Evolutionary conservation across 2,888 invertebrate genomes (phyloP).

Genomic region (Mesochorus sp.): DNA sequence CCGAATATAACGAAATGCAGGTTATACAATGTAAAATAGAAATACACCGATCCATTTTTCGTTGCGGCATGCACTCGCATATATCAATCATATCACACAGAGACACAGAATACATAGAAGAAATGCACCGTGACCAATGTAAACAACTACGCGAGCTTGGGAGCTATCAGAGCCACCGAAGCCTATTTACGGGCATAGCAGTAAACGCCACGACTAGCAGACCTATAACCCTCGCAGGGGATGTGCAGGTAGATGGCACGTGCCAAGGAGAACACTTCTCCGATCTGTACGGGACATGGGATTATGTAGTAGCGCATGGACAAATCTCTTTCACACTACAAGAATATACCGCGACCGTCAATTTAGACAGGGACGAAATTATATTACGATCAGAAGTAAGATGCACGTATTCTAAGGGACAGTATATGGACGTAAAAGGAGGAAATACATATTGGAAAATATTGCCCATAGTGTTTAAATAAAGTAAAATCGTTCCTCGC

Average conservation of each 20-base stretch:
- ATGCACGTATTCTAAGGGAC: constrained; percentile 20
- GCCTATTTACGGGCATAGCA: neutral
- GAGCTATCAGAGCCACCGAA: too few species aligned
- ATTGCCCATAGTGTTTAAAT: too few species aligned
- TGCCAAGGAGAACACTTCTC: constrained; percentile 18
- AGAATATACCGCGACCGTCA: constrained; percentile 8
- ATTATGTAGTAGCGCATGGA: constrained; percentile 28
- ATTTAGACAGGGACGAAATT: constrained; percentile 34
- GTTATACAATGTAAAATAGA: constrained; percentile 30
- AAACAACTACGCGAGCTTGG: too few species aligned
- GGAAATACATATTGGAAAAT: constrained; percentile 50
- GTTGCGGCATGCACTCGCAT: too few species aligned
- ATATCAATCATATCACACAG: neutral
- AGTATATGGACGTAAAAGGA: constrained; percentile 45
- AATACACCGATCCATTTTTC: too few species aligned
- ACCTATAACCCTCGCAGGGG: neutral
- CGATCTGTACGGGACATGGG: constrained; percentile 38
- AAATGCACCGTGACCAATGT: neutral
- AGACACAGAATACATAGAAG: neutral
- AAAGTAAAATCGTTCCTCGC: too few species aligned
- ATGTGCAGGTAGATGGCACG: neutral
- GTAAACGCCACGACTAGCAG: neutral
- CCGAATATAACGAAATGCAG: neutral
- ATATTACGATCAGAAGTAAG: constrained; percentile 38
- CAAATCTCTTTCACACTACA: constrained; percentile 13